A percentile compares a stretch with the other conserved stretches of the same genome.
Conservation (phyloP, 2,888 invertebrate genomes). For the Clistopyga incitator region DNA sequence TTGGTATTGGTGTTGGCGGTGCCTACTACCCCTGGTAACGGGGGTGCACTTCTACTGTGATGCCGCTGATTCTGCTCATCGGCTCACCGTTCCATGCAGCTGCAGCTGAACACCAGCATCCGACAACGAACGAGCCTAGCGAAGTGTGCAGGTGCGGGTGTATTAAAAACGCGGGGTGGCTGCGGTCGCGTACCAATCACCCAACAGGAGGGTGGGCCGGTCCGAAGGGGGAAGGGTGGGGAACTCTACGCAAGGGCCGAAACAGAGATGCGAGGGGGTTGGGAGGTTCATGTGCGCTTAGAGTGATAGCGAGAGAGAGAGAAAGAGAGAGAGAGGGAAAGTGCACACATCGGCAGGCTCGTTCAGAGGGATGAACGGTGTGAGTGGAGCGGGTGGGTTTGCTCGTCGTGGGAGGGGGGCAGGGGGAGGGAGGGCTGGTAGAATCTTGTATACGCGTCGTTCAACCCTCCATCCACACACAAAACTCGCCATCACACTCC, state of each 20-base stretch:
- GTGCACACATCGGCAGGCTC: constrained; percentile 55
- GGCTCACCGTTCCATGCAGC: constrained; percentile 63
- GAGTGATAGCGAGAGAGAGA: constrained; percentile 8
- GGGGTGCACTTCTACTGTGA: constrained; percentile 56
- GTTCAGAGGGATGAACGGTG: constrained; percentile 71
- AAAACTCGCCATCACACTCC: constrained; percentile 48
- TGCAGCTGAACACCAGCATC: constrained; percentile 64
- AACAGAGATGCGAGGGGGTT: constrained; percentile 63
- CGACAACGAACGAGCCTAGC: constrained; percentile 67
- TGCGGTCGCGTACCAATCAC: constrained; percentile 83
- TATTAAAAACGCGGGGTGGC: constrained; percentile 83
- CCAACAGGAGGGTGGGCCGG: constrained; percentile 73
- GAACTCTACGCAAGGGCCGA: constrained; percentile 50
- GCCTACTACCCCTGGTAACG: constrained; percentile 16
- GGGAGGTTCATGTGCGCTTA: constrained; percentile 65
- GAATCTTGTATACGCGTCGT: constrained; percentile 56
- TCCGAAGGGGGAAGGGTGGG: constrained; percentile 59
- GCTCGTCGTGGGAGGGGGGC: constrained; percentile 30
- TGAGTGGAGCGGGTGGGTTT: constrained; percentile 63
- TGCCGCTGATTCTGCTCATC: constrained; percentile 68
- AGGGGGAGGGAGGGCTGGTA: too few species aligned
- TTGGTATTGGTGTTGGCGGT: constrained; percentile 39
- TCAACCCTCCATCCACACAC: constrained; percentile 53
- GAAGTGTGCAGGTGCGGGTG: constrained; percentile 80
- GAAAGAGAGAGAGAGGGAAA: background rate